phyloP scores from a whole-genome alignment of 2,888 invertebrate genomes.

The Pheosia gnoma region DNA sequence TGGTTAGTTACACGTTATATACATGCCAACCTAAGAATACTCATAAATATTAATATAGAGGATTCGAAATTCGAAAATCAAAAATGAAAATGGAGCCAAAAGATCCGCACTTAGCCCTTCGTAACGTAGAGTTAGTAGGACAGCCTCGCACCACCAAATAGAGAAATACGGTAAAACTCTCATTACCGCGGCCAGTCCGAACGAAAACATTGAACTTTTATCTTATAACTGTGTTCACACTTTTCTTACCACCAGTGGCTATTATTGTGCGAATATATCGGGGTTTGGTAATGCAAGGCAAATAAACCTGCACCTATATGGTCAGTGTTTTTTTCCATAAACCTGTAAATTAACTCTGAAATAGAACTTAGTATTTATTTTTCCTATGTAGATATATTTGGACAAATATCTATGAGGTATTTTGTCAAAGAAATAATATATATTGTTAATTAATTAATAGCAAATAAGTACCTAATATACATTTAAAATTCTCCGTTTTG shows the following conservation, averaged over 20 bases:
- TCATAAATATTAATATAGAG: conserved; percentile 1
- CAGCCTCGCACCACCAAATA: conserved; percentile 39
- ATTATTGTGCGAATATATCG: neutral
- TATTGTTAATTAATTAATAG: neutral
- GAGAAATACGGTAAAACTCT: conserved; percentile 56
- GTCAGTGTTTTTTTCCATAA: no score
- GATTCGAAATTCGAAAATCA: conserved; percentile 16
- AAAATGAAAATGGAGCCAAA: conserved; percentile 33
- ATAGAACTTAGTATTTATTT: no score
- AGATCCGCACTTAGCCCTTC: conserved; percentile 12
- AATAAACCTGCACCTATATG: neutral
- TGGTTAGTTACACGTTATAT: neutral
- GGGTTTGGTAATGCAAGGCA: neutral
- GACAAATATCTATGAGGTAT: no score
- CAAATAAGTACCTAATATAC: neutral
- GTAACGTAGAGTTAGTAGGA: conserved; percentile 43
- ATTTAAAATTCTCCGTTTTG: conserved; percentile 10
- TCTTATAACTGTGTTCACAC: conserved; percentile 24
- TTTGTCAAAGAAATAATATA: no score
- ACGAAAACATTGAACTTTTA: conserved; percentile 26
- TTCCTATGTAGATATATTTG: no score
- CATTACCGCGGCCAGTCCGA: conserved; percentile 44
- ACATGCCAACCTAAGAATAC: neutral
- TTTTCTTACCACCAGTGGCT: conserved; percentile 21
- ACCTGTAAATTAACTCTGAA: no score